Evolutionary conservation across 2,888 invertebrate species (phyloP), one percentile per base, ranked within the genome.

Genomic region (Trachelus stipa): DNA sequence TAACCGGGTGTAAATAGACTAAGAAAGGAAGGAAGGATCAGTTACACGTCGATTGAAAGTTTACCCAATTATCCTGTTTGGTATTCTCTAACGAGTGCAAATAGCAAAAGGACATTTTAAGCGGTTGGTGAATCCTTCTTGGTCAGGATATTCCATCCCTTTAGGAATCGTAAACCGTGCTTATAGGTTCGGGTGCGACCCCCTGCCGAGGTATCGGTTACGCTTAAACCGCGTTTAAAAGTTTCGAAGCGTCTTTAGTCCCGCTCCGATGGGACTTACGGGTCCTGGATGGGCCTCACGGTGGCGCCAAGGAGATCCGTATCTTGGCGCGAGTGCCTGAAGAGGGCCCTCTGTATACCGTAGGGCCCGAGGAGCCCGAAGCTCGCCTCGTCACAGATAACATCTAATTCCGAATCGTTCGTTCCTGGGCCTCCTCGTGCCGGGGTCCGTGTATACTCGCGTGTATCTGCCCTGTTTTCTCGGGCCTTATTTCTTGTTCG

Each of bases 251-350:
- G 76, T 75, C 80, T 81, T 77, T 80, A 37, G 68, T 78, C 73
- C 69, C 68, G 76, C 77, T 80, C 76, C n/a, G 76, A 31, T 73
- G 78, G 82, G 85, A 85, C 84, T 85, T 83, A 82, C 84, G 83
- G 82, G 84, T 33, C 69, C 69, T 76, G 82, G 84, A 84, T 84
- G 86, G 86, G 82, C 84, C 86, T 83, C 84, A 88, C 88, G 89
- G 90, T 90, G 91, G 91, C 91, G 91, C 91, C 91, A 91, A 89
- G 87, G 83, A 91, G 91, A 91, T 91, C 86, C 87, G 89, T 91
- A 91, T 91, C 91, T 90, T 86, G 88, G 87, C 85, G 88, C 89
- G 89, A 87, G 88, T 79, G 83, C 82, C 79, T 82, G 84, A 85
- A 85, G 85, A 83, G 85, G 83, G 84, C 82, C 79, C 75, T 68